Evolutionary conservation across 1,140 invertebrate genomes (phyloP), one percentile per base, ranked within the genome.

Genomic region (Artemia franciscana): DNA sequence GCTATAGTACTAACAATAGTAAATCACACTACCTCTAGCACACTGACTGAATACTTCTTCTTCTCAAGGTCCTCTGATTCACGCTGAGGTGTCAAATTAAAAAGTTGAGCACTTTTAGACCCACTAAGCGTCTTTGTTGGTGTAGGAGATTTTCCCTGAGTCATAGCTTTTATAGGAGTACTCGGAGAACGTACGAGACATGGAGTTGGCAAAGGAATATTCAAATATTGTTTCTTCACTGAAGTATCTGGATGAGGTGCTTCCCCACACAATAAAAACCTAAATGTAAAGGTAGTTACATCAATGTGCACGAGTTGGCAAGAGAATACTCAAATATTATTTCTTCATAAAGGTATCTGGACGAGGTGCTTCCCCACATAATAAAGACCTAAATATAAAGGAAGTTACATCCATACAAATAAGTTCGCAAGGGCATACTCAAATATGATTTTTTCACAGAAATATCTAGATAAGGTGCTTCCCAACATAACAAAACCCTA

Each of bases 251-350:
- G 60, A 15, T 23, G 62, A 58, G 63, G 60, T 12, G 64, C 66
- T 63, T 68, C 62, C 26, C 66, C 69, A 61, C 67, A 70, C 25
- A 68, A 57, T 5, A 69, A 62, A 65, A 64, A 68, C 57, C 68
- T 68, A 64, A n/a, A 61, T 59, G 24, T 24, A 4, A 61, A 12
- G 60, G 39, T 25, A 65, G 5, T 5, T 3, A 2, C 15, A 59
- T 62, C 24, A 58, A 30, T 28, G 21, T 3, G 15, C 51, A 56
- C 15, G 15, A 18, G 58, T 57, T 18, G 58, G 58, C 60, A 62
- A 24, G 12, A 18, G 39, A 3, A 18, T 51, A 1, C 12, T 18
- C 12, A 51, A 18, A 18, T 51, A 18, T 51, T 15, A 18, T 18
- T 58, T 57, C n/a, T 12, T 63, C 23, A 26, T 39, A 4, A 12